Evolutionary conservation across 2,888 invertebrate species (phyloP).

Genomic region (Blomia tropicalis): DNA sequence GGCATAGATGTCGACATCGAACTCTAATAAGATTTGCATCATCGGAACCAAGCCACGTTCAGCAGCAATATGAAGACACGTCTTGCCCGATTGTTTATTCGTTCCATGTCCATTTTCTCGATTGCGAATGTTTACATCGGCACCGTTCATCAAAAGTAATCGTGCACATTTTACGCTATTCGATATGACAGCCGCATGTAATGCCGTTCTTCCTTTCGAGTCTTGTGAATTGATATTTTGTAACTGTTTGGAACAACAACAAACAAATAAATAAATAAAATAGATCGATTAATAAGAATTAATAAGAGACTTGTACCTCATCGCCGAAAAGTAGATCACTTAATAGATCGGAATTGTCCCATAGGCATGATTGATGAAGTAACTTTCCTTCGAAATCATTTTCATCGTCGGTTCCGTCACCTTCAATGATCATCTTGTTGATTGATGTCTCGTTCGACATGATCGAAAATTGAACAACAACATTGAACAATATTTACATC

Average conservation of each 20-base stretch:
- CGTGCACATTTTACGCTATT: slow-evolving; percentile 58
- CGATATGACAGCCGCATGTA: slow-evolving; percentile 66
- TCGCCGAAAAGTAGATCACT: slow-evolving; percentile 56
- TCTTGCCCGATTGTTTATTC: slow-evolving; percentile 39
- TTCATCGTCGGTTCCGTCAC: slow-evolving; percentile 42
- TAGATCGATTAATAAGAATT: neutral
- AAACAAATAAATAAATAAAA: slow-evolving; percentile 12
- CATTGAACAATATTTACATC: no score
- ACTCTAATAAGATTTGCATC: slow-evolving; percentile 48
- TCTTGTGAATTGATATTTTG: slow-evolving; percentile 52
- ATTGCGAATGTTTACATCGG: slow-evolving; percentile 50
- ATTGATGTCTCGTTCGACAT: no score
- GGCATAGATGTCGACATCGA: slow-evolving; percentile 48
- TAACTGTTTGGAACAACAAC: no score
- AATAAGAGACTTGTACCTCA: slow-evolving; percentile 25
- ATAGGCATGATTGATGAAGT: slow-evolving; percentile 64
- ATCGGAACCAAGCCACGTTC: slow-evolving; percentile 61
- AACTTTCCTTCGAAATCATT: slow-evolving; percentile 61
- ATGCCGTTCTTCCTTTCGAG: slow-evolving; percentile 54
- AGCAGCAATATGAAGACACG: slow-evolving; percentile 61
- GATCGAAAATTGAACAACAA: no score
- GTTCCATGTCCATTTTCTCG: slow-evolving; percentile 35
- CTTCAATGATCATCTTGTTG: neutral
- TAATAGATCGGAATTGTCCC: slow-evolving; percentile 73
- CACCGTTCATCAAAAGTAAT: slow-evolving; percentile 54